phyloP scores from a whole-genome alignment of 2,888 invertebrate genomes.

The Rosalia funebris region DNA sequence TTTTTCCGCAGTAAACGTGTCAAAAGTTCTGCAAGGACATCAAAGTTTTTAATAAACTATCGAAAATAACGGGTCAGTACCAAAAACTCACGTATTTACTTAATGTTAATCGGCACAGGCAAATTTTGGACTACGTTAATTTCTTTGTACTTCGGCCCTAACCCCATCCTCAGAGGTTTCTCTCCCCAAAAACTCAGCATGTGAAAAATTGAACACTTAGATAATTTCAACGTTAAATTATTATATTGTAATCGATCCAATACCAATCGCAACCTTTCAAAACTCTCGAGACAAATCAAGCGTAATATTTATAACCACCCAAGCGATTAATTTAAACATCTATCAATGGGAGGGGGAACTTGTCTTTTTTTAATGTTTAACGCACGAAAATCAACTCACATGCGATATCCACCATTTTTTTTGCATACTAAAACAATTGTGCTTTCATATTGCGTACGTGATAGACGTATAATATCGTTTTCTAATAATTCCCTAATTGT shows the following conservation, averaged over 20 bases:
- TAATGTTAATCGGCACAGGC: constrained; percentile 8
- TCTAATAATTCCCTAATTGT: constrained; percentile 1
- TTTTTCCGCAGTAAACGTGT: constrained; percentile 2
- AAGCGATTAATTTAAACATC: constrained; percentile 12
- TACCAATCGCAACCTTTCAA: neutral
- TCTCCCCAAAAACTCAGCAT: constrained; percentile 11
- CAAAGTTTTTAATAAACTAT: constrained; percentile 6
- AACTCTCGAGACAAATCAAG: constrained; percentile 4
- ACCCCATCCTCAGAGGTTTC: constrained; percentile 11
- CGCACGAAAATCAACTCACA: constrained; percentile 16
- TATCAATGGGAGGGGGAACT: constrained; percentile 14
- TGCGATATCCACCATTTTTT: constrained; percentile 3
- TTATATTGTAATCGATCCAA: constrained; percentile 2
- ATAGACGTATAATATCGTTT: constrained; percentile 10
- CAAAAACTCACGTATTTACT: neutral
- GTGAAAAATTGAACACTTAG: constrained; percentile 7
- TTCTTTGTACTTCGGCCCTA: neutral
- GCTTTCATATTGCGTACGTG: constrained; percentile 3
- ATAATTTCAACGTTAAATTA: constrained; percentile 4
- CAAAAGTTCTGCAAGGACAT: neutral
- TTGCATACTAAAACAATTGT: neutral
- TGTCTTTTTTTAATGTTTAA: constrained; percentile 17
- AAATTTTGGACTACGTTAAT: constrained; percentile 1
- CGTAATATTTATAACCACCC: neutral
- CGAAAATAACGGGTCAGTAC: too few relatives aligned